Evolutionary conservation across 1,140 invertebrate genomes (phyloP).

Genomic region (Heliconius hermathena): DNA sequence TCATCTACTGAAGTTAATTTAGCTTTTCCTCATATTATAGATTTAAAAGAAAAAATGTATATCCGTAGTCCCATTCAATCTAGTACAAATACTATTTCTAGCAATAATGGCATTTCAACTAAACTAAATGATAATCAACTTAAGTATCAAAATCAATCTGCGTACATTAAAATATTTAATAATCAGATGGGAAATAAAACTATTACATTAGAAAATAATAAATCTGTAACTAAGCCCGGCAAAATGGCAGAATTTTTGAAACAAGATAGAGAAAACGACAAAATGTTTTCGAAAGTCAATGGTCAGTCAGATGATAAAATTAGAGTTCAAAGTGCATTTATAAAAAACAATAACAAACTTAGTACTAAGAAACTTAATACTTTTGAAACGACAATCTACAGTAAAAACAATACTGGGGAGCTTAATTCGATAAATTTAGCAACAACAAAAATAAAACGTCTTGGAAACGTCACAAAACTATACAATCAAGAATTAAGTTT

Average conservation of each 20-base stretch:
- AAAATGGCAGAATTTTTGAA: background rate
- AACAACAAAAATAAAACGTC: no score
- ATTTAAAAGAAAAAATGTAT: background rate
- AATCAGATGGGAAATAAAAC: background rate
- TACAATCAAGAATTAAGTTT: no score
- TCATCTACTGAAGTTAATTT: background rate
- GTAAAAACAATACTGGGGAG: no score
- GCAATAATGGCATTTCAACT: background rate
- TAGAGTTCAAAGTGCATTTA: no score
- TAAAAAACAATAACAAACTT: no score
- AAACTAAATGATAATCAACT: background rate
- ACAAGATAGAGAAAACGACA: background rate
- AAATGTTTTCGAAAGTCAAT: background rate
- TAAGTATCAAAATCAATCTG: background rate
- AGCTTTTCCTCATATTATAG: background rate
- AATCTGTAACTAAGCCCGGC: background rate
- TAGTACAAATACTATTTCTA: background rate
- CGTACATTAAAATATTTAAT: background rate
- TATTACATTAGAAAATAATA: background rate
- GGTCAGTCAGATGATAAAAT: background rate
- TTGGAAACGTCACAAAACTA: no score
- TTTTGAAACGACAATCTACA: no score
- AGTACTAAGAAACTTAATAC: no score
- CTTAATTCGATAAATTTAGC: no score
- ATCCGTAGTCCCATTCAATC: background rate